Evolutionary conservation across 2,797 vertebrate species (phyloP).

Genomic region (Sebastes itinus): DNA sequence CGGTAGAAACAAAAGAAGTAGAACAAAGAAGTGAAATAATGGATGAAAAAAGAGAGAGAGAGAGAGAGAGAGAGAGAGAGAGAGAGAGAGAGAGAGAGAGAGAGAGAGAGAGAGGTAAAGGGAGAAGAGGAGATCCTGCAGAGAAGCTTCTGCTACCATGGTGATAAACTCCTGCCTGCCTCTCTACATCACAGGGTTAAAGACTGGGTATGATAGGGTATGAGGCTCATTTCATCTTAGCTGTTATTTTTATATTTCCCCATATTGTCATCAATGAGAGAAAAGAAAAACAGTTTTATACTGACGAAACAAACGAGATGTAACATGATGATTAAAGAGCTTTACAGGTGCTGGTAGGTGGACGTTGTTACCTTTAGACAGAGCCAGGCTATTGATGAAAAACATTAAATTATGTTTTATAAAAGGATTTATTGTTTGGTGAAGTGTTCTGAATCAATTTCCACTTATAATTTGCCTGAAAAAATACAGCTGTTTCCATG

Average conservation of each 20-base stretch:
- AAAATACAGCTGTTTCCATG: not conserved
- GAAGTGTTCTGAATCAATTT: not conserved
- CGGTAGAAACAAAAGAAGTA: not conserved
- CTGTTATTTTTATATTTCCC: not conserved
- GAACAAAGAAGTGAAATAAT: not conserved
- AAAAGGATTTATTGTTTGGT: not conserved
- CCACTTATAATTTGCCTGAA: not conserved
- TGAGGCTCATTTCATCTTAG: not conserved
- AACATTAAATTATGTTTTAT: not conserved
- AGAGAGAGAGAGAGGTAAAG: not conserved
- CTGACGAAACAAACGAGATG: not conserved
- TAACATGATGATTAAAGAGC: too few species aligned
- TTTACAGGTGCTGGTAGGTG: too few species aligned
- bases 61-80: not conserved
- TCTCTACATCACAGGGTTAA: too few species aligned
- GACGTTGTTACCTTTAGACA: too few species aligned
- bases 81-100: not conserved
- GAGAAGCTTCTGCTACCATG: not conserved
- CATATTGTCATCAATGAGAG: not conserved
- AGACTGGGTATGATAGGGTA: too few species aligned
- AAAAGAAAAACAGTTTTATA: not conserved
- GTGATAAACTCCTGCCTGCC: not conserved
- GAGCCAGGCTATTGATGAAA: not conserved
- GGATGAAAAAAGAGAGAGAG: not conserved
- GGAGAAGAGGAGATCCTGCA: not conserved